Evolutionary conservation across 2,797 vertebrate genomes (phyloP), one percentile per base, ranked within the genome.

Genomic region (Amniataba percoides): DNA sequence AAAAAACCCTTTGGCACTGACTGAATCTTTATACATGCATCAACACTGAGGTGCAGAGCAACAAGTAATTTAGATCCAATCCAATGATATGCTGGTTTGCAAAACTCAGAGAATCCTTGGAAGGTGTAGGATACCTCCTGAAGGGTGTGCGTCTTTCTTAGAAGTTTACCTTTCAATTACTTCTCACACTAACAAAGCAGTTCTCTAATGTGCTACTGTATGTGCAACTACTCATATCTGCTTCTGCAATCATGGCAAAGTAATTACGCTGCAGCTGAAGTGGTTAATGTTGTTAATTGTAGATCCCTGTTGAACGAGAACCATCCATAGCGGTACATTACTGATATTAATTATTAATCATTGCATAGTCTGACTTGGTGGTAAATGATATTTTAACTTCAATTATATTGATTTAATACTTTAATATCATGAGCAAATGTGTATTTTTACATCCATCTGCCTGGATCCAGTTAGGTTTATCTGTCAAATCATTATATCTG

Each of bases 161-260:
- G 23, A 56, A 43, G 12, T 61, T 63, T 63, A 23, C 53, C 31
- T 55, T 62, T 69, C 34, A 67, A 67, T 71, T 51, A 27, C 12
- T 39, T 51, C n/a, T 61, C 16, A 39, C 10, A 39, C 10, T 23
- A 39, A 13, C 16, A 45, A 49, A 25, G 25, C 11, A 39, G 7
- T 61, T 31, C 11, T 62, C 5, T 16, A 23, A 14, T 15, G 15
- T 45, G 45, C 27, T 45, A 9, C n/a, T 74, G 43, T 64, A 27
- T 46, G 34, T 42, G 19, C 27, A 46, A 27, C 31, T 13, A 27
- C 27, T 53, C 31, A 46, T 64, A 49, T 60, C 34, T 10, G 0
- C 61, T 23, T 27, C 40, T 63, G n/a, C 57, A 36, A 13, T 49
- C 34, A 59, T n/a, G n/a, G 14, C 46, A 66, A 4, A 31, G 21